Evolutionary conservation across 1,140 invertebrate species (phyloP), one percentile per base, ranked within the genome.

Genomic region (Procambarus clarkii): DNA sequence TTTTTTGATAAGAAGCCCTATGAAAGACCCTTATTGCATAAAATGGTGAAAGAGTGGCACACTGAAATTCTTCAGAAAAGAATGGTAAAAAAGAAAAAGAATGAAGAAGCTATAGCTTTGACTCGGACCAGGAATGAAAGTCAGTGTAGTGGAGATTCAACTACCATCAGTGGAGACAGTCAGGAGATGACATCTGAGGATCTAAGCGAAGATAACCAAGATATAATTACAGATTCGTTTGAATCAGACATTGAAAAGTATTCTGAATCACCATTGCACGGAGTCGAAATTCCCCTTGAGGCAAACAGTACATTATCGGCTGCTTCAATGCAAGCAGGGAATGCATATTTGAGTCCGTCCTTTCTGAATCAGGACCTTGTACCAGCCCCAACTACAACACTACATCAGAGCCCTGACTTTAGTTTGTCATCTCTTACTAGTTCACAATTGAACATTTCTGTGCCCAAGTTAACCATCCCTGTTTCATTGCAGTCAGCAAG

Each of bases 51-150:
- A 58, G 80, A 82, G 48, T 82, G 80, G 80, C 80, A 82, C 18
- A 13, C 80, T 8, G 80, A 82, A 34, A 82, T 54, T 58, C 48
- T 82, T 50, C 46, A 50, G 50, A 82, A 82, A 15, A 50, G 80
- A 82, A 58, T 45, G 45, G n/a, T 46, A 34, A 82, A 13, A 58
- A 82, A 58, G 50, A 82, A 58, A 58, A 58, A 58, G 50, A 58
- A 82, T 82, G 80, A 58, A 82, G 80, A 82, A 58, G 80, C 80
- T 1, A 15, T 82, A 24, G 48, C 80, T 24, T 15, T 60, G 50
- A 82, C 18, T 82, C 80, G 80, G 18, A 82, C 80, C 0, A 82
- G 80, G 50, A 82, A 82, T 82, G 80, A 82, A 58, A 82, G 80
- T 58, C 80, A 60, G 50, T 82, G 80, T 82, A 82, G 80, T 58